phyloP scores from a whole-genome alignment of 35 echinoderm and acorn worm species.

The Strongylocentrotus purpuratus region DNA sequence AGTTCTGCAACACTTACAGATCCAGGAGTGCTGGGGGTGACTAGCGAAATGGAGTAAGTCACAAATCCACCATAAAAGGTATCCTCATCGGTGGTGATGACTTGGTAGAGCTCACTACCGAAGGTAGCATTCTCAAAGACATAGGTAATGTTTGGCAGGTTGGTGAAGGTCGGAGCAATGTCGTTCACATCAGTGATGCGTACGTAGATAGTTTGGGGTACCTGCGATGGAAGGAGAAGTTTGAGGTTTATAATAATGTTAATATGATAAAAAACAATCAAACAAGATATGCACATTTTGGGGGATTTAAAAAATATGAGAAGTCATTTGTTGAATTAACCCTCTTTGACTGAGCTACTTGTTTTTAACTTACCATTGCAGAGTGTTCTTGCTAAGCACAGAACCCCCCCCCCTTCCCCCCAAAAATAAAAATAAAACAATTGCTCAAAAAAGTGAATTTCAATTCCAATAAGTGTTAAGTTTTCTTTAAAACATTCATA shows the following conservation, averaged over 20 bases:
- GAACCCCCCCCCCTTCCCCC: too few species aligned
- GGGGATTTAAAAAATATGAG: too few species aligned
- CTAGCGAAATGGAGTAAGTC: slow-evolving; percentile 28
- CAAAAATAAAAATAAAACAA: background rate
- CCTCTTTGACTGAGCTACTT: too few species aligned
- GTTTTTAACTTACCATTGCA: too few species aligned
- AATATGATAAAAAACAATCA: too few species aligned
- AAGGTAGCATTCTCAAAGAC: slow-evolving; percentile 48
- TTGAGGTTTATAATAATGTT: too few species aligned
- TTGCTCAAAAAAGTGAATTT: too few species aligned
- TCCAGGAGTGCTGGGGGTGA: background rate
- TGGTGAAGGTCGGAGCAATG: slow-evolving; percentile 59
- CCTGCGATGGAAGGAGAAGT: background rate
- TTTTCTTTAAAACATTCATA: too few species aligned
- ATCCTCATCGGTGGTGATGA: slow-evolving; percentile 45
- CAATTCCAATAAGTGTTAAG: too few species aligned
- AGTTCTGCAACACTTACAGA: background rate
- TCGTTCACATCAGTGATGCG: slow-evolving; percentile 59
- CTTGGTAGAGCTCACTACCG: background rate
- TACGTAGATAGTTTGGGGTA: slow-evolving; percentile 24
- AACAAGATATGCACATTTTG: too few species aligned
- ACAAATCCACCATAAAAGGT: background rate
- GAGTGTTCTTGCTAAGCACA: too few species aligned
- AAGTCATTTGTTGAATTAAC: too few species aligned
- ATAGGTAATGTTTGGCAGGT: slow-evolving; percentile 26